These are phyloP conservation scores for Synergus gifuensis DNA, from an alignment of 2,888 invertebrate species.

Conservation along the genomic window DNA sequence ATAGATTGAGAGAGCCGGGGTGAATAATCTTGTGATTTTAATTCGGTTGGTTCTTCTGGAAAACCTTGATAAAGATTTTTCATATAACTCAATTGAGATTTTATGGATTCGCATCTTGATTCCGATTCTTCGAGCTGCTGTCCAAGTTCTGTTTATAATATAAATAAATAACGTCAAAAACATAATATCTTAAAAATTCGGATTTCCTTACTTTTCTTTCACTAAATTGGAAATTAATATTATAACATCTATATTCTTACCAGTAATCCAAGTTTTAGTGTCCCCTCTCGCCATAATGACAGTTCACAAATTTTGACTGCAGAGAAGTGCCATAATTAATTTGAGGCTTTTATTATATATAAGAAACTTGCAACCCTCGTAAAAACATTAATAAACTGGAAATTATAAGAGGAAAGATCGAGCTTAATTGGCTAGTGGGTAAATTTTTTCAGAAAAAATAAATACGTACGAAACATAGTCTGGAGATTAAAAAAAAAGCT, in stretches of 20 bases:
- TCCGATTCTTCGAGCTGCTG: conserved; percentile 13
- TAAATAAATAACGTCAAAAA: not conserved
- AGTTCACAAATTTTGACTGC: conserved; percentile 7
- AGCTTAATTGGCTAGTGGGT: not conserved
- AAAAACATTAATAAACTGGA: not conserved
- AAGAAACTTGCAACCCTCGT: not conserved
- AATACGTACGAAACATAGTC: not conserved
- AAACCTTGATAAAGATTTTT: conserved; percentile 27
- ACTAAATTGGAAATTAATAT: not conserved
- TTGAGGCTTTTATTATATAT: not conserved
- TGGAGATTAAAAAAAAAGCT: not conserved
- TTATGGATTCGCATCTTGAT: not conserved
- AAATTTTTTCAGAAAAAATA: conserved; percentile 15
- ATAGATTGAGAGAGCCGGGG: not conserved
- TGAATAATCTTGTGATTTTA: not conserved
- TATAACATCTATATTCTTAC: not conserved
- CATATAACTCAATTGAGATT: conserved; percentile 21
- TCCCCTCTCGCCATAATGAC: not conserved
- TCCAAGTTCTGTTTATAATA: conserved; percentile 5
- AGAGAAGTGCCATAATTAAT: not conserved
- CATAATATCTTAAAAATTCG: too few species aligned
- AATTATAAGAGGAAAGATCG: not conserved
- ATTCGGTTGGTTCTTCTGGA: not conserved
- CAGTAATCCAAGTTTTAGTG: conserved; percentile 19
- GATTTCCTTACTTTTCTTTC: too few species aligned